Evolutionary conservation across 1,140 invertebrate genomes (phyloP).

Genomic region (Cotesia glomerata): DNA sequence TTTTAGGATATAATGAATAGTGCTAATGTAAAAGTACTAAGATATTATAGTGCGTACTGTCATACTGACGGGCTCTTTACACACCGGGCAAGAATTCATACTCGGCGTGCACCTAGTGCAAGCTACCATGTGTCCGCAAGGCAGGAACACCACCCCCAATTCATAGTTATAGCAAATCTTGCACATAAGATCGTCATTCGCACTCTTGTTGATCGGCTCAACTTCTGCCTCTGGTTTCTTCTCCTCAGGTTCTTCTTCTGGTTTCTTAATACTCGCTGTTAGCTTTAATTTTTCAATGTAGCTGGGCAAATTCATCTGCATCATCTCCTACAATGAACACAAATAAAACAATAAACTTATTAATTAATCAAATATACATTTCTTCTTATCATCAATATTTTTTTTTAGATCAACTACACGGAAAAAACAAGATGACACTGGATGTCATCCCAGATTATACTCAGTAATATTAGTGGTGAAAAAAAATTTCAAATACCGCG

Average conservation of each 20-base stretch:
- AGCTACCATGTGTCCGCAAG: slow-evolving; percentile 86
- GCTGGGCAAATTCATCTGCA: slow-evolving; percentile 53
- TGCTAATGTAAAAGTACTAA: slow-evolving; percentile 51
- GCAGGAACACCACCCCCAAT: slow-evolving; percentile 85
- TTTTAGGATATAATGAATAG: no score
- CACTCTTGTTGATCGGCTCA: slow-evolving; percentile 25
- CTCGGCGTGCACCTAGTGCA: slow-evolving; percentile 83
- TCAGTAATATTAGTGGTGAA: no score
- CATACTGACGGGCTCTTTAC: slow-evolving; percentile 74
- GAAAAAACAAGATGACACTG: no score
- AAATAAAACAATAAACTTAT: slow-evolving; percentile 8
- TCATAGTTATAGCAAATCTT: slow-evolving; percentile 84
- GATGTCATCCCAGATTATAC: no score
- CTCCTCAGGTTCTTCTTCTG: slow-evolving; percentile 33
- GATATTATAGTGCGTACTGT: slow-evolving; percentile 81
- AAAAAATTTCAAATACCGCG: no score
- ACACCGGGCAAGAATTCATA: slow-evolving; percentile 82
- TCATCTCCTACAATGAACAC: slow-evolving; percentile 49
- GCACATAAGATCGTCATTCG: slow-evolving; percentile 68
- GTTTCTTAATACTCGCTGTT: slow-evolving; percentile 14
- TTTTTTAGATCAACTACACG: no score
- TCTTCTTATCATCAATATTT: no score
- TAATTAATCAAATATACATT: no score
- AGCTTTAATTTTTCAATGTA: slow-evolving; percentile 51
- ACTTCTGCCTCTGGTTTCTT: slow-evolving; percentile 36